These are phyloP conservation scores for Dryobota labecula DNA, from an alignment of 2,888 invertebrate species.

Conservation along the genomic window DNA sequence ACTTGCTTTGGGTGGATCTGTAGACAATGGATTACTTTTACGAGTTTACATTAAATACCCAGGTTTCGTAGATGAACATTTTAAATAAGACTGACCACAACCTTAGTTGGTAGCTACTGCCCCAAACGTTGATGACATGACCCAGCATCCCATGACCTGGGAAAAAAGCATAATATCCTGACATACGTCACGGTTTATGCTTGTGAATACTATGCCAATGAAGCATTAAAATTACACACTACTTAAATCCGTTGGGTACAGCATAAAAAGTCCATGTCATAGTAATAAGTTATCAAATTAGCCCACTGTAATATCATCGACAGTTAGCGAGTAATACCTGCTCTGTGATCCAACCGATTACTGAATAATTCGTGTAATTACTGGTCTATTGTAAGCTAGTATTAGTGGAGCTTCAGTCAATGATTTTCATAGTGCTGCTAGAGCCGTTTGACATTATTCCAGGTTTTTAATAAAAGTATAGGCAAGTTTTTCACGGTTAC, in stretches of 20 bases:
- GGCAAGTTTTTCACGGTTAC: neutral
- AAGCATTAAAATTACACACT: neutral
- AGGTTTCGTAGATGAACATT: neutral
- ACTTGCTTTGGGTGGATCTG: too few species aligned
- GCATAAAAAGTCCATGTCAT: neutral
- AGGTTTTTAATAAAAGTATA: neutral
- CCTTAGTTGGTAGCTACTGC: too few species aligned
- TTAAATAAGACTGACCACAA: neutral
- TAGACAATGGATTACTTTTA: neutral
- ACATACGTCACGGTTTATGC: neutral
- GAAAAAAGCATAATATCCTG: neutral
- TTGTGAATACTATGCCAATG: neutral
- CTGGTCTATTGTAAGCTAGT: conserved; percentile 1
- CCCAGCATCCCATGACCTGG: too few species aligned
- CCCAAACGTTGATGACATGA: too few species aligned
- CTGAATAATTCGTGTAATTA: conserved; percentile 25
- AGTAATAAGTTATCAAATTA: conserved; percentile 20
- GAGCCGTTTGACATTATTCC: conserved; percentile 1
- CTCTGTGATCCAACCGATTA: conserved; percentile 16
- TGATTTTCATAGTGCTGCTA: neutral
- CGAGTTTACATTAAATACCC: neutral
- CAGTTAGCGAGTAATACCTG: conserved; percentile 25
- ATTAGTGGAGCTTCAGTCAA: neutral
- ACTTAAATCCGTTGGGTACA: neutral
- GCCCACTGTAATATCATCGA: conserved; percentile 2